phyloP scores from a whole-genome alignment of 2,113 vertebrate species.

The Pelvicachromis taeniatus region DNA sequence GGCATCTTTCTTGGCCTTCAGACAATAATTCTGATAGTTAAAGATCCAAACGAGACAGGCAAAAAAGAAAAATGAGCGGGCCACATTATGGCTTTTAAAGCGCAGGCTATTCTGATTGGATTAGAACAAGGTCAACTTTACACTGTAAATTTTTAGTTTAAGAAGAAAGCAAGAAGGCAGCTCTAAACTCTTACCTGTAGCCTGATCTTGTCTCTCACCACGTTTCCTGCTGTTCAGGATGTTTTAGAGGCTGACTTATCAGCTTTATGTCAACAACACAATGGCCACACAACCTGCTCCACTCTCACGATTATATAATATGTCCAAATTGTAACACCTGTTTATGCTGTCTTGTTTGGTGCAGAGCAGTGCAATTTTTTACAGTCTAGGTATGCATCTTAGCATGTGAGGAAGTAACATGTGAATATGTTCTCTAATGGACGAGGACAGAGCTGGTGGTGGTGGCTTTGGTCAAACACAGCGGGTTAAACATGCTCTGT shows the following conservation, averaged over 20 bases:
- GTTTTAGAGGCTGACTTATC: background rate
- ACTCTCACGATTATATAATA: background rate
- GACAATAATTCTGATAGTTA: too few species aligned
- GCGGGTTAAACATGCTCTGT: too few species aligned
- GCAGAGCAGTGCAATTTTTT: too few species aligned
- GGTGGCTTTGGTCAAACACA: too few species aligned
- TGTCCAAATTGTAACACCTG: background rate
- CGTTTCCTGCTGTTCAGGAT: background rate
- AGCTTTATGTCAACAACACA: background rate
- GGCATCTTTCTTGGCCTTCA: too few species aligned
- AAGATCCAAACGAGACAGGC: too few species aligned
- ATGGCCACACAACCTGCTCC: background rate
- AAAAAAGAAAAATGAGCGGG: background rate
- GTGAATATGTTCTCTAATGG: too few species aligned
- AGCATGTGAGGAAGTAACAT: too few species aligned
- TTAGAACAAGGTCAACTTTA: fast-evolving
- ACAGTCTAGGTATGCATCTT: too few species aligned
- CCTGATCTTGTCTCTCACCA: background rate
- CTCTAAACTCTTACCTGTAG: background rate
- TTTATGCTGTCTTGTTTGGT: background rate
- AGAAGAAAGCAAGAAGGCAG: background rate
- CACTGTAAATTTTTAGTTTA: fast-evolving
- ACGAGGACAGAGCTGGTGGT: too few species aligned
- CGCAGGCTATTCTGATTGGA: background rate
- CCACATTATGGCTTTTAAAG: fast-evolving